A percentile compares a stretch with the other conserved stretches of the same genome.
These are phyloP conservation scores for Takifugu rubripes DNA, from an alignment of 2,797 vertebrate species.

Conservation along the genomic window DNA sequence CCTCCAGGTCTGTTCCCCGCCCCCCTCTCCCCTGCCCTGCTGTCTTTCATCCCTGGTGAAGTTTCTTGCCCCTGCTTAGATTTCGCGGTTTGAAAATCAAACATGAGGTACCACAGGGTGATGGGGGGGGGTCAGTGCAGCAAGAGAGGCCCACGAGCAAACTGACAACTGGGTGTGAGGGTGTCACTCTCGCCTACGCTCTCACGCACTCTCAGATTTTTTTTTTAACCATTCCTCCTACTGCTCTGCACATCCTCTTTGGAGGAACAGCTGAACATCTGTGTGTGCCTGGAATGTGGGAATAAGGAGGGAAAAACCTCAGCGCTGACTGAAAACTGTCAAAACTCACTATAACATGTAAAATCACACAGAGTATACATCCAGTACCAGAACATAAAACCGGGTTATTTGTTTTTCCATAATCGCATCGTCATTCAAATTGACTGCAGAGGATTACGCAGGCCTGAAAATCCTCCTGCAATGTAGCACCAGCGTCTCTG, in stretches of 20 bases:
- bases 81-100: constrained; percentile 71
- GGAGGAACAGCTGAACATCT: constrained; percentile 49
- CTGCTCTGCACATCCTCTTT: constrained; percentile 31
- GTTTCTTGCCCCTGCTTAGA: constrained; percentile 39
- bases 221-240: constrained; percentile 23
- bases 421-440: constrained; percentile 42
- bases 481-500: constrained; percentile 14
- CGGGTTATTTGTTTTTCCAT: constrained; percentile 48
- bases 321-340: constrained; percentile 63
- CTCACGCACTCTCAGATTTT: constrained; percentile 20
- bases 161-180: constrained; percentile 71
- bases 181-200: constrained; percentile 57
- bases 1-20: constrained; percentile 36
- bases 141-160: constrained; percentile 53
- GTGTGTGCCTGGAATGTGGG: constrained; percentile 41
- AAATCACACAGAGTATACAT: constrained; percentile 50
- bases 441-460: constrained; percentile 36
- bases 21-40: constrained; percentile 33
- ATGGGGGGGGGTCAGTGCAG: constrained; percentile 42
- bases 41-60: constrained; percentile 56
- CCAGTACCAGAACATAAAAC: constrained; percentile 45
- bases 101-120: constrained; percentile 29
- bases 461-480: constrained; percentile 17
- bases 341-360: constrained; percentile 57
- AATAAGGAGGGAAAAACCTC: constrained; percentile 38